Conservation (phyloP, 2,888 invertebrate genomes). For the Aporophyla lueneburgensis region DNA sequence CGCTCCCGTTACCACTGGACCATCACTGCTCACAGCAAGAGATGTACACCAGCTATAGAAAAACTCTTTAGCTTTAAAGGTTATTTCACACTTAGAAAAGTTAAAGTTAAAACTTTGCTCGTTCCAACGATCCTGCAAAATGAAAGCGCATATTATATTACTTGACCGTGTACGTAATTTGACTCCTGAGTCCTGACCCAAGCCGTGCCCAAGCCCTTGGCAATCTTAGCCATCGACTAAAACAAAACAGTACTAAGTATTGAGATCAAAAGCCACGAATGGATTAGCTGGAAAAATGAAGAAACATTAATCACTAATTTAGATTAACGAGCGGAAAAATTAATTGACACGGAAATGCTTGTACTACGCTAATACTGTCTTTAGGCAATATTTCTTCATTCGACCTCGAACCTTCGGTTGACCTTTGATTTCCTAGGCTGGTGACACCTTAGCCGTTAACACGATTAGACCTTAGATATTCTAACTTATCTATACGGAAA, state of each 20-base stretch:
- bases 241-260: not conserved
- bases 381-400: constrained; percentile 19
- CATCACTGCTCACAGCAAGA: too few relatives aligned
- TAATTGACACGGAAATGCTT: constrained; percentile 25
- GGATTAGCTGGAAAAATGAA: constrained; percentile 8
- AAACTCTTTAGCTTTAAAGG: not conserved
- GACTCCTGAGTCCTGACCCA: constrained; percentile 8
- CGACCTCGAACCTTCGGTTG: constrained; percentile 22
- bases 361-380: constrained; percentile 3
- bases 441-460: constrained; percentile 13
- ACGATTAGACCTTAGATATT: constrained; percentile 4
- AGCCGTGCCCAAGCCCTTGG: not conserved
- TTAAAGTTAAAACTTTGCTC: not conserved
- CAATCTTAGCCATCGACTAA: not conserved
- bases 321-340: constrained; percentile 21
- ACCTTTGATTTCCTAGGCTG: constrained; percentile 13
- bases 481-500: not conserved
- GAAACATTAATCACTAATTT: constrained; percentile 15
- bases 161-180: constrained; percentile 24
- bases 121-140: not conserved
- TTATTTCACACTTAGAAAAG: not conserved
- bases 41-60: not conserved
- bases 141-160: not conserved
- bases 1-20: too few relatives aligned
- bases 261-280: not conserved